Percentiles rank a stretch among this genome's conserved stretches.
Conservation (phyloP, 2,113 vertebrate genomes). For the Mugil cephalus region DNA sequence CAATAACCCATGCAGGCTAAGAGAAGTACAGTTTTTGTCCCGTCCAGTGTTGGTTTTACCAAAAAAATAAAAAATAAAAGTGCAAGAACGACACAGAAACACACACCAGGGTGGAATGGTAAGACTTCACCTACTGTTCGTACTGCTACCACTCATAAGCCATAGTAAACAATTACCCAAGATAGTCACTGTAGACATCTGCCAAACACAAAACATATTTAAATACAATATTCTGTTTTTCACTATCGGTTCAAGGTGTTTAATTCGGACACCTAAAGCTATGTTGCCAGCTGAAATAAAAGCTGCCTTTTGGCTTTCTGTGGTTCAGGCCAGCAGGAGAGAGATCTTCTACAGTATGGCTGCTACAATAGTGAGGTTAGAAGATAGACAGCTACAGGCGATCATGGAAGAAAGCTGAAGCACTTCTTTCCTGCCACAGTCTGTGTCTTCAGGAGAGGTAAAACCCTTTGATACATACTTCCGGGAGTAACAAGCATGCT, state of each 20-base stretch:
- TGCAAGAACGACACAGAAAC: constrained; percentile 70
- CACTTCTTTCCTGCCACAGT: constrained; percentile 63
- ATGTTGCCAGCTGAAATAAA: constrained; percentile 68
- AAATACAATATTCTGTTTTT: constrained; percentile 68
- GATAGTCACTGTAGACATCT: constrained; percentile 61
- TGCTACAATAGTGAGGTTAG: constrained; percentile 80
- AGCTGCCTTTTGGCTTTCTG: constrained; percentile 70
- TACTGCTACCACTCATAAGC: constrained; percentile 61
- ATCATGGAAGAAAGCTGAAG: constrained; percentile 60
- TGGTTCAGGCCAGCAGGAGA: constrained; percentile 69
- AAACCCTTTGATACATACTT: constrained; percentile 48
- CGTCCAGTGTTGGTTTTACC: constrained; percentile 54
- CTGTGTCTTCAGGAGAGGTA: constrained; percentile 62
- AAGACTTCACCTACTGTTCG: constrained; percentile 53
- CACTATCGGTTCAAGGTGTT: constrained; percentile 59
- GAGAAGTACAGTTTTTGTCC: constrained; percentile 53
- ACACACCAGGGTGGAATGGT: constrained; percentile 61
- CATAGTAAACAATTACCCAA: constrained; percentile 60
- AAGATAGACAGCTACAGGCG: constrained; percentile 71
- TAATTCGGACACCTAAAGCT: constrained; percentile 71
- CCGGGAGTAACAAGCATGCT: constrained; percentile 50
- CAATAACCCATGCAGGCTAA: constrained; percentile 51
- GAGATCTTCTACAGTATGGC: constrained; percentile 79
- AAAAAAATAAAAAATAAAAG: constrained; percentile 42
- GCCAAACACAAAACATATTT: constrained; percentile 65